These are phyloP conservation scores for Garrulus glandarius DNA, from an alignment of 2,797 vertebrate species.

Conservation along the genomic window DNA sequence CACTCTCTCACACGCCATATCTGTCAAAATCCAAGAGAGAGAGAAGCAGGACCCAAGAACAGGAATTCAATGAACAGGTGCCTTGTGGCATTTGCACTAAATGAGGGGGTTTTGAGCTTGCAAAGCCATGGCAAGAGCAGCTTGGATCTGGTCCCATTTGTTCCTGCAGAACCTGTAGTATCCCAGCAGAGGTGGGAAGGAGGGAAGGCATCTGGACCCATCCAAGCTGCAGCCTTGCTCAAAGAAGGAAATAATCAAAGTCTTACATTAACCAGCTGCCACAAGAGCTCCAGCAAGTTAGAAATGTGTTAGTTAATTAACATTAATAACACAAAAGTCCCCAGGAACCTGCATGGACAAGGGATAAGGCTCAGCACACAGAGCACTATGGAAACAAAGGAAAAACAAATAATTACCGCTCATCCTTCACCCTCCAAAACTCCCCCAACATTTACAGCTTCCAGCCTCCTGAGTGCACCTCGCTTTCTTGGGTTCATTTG, in stretches of 20 bases:
- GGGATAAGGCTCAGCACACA: neutral
- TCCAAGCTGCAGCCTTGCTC: neutral
- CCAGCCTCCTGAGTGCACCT: neutral
- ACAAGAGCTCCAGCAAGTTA: neutral
- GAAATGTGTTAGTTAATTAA: neutral
- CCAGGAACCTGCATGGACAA: neutral
- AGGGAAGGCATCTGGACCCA: neutral
- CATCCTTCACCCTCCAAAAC: neutral
- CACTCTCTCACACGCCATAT: neutral
- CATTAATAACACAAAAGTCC: neutral
- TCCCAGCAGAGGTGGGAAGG: neutral
- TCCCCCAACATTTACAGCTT: neutral
- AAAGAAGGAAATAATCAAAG: neutral
- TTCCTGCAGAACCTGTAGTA: neutral
- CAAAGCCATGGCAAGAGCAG: neutral
- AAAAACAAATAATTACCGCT: neutral
- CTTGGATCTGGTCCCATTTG: neutral
- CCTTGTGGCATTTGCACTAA: neutral
- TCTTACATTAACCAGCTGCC: conserved; percentile 20
- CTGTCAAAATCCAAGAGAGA: neutral
- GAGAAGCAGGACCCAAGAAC: neutral
- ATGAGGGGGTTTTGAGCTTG: accelerated
- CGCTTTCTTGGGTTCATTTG: neutral
- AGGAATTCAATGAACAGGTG: neutral
- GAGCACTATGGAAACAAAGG: neutral